Evolutionary conservation across 92 coral and sea anemone genomes (phyloP).

Genomic region (Zoanthus gigantus): DNA sequence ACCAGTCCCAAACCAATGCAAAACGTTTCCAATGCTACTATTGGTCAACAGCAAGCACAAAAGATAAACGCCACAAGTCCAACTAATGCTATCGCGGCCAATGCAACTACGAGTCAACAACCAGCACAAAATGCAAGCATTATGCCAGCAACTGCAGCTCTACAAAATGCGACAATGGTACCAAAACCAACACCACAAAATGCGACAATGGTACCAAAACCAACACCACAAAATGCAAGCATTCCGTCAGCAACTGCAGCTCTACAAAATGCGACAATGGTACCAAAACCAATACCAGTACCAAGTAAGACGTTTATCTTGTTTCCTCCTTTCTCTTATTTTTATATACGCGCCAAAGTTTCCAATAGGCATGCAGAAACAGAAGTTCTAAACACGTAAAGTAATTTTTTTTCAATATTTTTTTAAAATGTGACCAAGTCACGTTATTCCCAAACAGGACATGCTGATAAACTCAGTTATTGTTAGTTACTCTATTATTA

Average conservation of each 20-base stretch:
- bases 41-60: not conserved
- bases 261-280: conserved; percentile 31
- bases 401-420: too few relatives aligned
- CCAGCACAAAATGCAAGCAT: not conserved
- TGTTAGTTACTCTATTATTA: too few relatives aligned
- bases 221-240: not conserved
- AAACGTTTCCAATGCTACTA: not conserved
- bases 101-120: too few relatives aligned
- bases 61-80: not conserved
- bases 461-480: too few relatives aligned
- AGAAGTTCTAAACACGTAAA: too few relatives aligned
- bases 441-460: too few relatives aligned
- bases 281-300: conserved; percentile 12
- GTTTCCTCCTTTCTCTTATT: too few relatives aligned
- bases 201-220: conserved; percentile 8
- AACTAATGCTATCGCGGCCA: not conserved
- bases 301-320: conserved; percentile 9
- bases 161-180: conserved; percentile 27
- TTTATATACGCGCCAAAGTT: too few relatives aligned
- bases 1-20: not conserved
- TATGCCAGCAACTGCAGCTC: not conserved
- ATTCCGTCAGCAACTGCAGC: not conserved
- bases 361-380: too few relatives aligned
- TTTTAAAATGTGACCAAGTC: too few relatives aligned
- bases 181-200: conserved; percentile 29